Conservation (phyloP, 2,888 invertebrate genomes). For the Oscheius sp. region DNA sequence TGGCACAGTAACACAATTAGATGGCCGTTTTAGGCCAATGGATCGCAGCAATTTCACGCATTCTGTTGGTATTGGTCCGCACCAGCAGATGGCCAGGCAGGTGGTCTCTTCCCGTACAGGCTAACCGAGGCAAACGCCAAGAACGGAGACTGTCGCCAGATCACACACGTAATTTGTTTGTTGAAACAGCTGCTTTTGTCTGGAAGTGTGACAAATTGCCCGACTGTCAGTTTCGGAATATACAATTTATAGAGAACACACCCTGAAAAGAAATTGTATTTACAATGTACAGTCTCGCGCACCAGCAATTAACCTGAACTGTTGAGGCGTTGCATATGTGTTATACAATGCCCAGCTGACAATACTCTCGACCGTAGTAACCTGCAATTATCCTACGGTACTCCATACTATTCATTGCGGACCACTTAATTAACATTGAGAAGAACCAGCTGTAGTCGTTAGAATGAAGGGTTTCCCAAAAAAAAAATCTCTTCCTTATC, state of each 20-base stretch:
- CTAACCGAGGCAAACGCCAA: constrained; percentile 22
- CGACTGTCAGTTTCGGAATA: no score
- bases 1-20: constrained; percentile 37
- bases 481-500: constrained; percentile 8
- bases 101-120: constrained; percentile 31
- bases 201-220: no score
- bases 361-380: constrained; percentile 27
- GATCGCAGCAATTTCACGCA: constrained; percentile 36
- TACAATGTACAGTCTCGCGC: neutral
- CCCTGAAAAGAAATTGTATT: no score
- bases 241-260: no score
- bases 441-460: constrained; percentile 23
- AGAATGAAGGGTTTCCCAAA: constrained; percentile 18
- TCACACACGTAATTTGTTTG: neutral
- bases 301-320: constrained; percentile 4
- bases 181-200: constrained; percentile 13
- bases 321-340: constrained; percentile 15
- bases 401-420: neutral
- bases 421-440: constrained; percentile 26
- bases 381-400: constrained; percentile 34
- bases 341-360: constrained; percentile 34
- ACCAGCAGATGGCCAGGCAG: constrained; percentile 35
- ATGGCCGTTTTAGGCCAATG: constrained; percentile 26
- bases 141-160: constrained; percentile 26
- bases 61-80: constrained; percentile 37